These are phyloP conservation scores for Synergus itoensis DNA, from an alignment of 2,888 invertebrate genomes.

Conservation along the genomic window DNA sequence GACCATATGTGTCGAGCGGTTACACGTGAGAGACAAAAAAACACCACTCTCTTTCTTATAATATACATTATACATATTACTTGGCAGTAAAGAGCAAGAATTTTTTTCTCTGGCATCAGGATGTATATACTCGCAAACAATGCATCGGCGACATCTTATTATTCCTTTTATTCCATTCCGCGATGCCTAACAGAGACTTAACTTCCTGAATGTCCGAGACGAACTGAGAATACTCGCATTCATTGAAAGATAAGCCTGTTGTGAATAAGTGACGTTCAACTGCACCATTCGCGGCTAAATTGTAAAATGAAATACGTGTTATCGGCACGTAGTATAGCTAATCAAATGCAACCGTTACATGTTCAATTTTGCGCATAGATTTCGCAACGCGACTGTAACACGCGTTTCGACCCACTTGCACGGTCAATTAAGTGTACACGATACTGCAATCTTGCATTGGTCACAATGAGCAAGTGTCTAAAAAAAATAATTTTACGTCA, in stretches of 20 bases:
- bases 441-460: not conserved
- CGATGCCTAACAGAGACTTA: not conserved
- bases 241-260: constrained; percentile 33
- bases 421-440: not conserved
- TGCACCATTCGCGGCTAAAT: not conserved
- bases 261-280: constrained; percentile 2
- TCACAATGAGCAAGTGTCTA: not conserved
- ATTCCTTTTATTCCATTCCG: constrained; percentile 13
- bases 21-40: not conserved
- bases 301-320: not conserved
- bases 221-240: constrained; percentile 24
- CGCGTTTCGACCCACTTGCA: not conserved
- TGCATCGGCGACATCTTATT: constrained; percentile 19
- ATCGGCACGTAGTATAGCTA: constrained; percentile 1
- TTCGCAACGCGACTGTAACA: too few relatives aligned
- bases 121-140: constrained; percentile 20
- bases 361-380: not conserved
- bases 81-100: constrained; percentile 11
- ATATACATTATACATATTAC: constrained; percentile 7
- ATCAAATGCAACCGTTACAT: not conserved
- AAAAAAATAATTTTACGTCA: not conserved
- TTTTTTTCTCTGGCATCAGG: constrained; percentile 26
- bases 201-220: constrained; percentile 35
- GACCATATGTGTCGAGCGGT: constrained; percentile 1
- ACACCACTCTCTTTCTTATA: not conserved